Evolutionary conservation across 1,140 invertebrate genomes (phyloP), one percentile per base, ranked within the genome.

Genomic region (Drosophila pallidifrons): DNA sequence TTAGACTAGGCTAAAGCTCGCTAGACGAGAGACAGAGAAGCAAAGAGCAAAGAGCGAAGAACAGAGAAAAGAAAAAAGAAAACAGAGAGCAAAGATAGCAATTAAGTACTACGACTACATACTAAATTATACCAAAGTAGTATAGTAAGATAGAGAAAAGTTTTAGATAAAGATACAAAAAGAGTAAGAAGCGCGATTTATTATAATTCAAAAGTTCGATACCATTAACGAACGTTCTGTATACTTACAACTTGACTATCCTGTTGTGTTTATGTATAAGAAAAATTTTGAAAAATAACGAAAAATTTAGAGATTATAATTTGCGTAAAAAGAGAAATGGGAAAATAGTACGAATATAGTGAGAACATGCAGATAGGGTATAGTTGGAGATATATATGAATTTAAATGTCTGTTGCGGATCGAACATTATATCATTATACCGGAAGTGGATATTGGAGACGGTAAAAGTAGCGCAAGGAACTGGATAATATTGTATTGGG

Each of bases 201-300:
- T 52, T 69, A 54, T 46, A 74, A 68, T 25, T 60, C 55, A 76
- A 46, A n/a, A 47, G 58, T 8, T 38, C 59, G 45, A 68, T 54
- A 74, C 47, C 32, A 68, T 49, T 64, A 49, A 57, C 58, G 65
- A 75, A 85, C 70, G 35, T 81, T 86, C 79, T 65, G 68, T 89
- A 91, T 91, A 91, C 89, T 91, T 91, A 91, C 89, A 86, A 91
- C 79, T 89, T 85, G 83, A 76, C 85, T 82, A 82, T 91, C 89
- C 89, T 91, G 83, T 86, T 82, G 66, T 76, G 77, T 81, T 81
- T 79, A 49, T 51, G 63, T 82, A 70, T 89, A 69, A 73, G 77
- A 67, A 66, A 89, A 85, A 79, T 89, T 89, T 89, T 75, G 75
- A 88, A 77, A 79, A 79, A 89, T 67, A 89, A 78, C 85, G 85